Conservation (phyloP, 2,113 vertebrate genomes). For the Picathartes gymnocephalus region DNA sequence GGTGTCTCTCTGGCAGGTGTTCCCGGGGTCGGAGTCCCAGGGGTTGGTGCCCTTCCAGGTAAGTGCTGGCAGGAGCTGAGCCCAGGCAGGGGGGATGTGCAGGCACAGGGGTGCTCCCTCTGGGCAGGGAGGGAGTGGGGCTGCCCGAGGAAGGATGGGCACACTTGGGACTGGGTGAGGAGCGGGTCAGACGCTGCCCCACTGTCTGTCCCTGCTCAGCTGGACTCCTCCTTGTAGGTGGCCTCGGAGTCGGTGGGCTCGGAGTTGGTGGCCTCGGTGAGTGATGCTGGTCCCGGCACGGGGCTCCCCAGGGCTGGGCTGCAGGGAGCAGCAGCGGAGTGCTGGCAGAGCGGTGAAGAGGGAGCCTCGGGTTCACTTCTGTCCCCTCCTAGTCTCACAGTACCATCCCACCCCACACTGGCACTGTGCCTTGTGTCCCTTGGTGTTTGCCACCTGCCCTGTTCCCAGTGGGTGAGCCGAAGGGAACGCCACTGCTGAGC, state of each 20-base stretch:
- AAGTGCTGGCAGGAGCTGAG: not conserved
- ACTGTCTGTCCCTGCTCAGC: not conserved
- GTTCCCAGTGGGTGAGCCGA: not conserved
- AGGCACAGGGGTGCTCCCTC: not conserved
- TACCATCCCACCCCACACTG: not conserved
- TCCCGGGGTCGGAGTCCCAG: constrained; percentile 38
- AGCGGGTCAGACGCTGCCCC: accelerated
- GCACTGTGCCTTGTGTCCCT: accelerated
- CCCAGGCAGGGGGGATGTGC: not conserved
- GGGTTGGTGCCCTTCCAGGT: constrained; percentile 26
- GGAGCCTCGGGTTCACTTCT: not conserved
- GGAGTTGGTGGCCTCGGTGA: constrained; percentile 42
- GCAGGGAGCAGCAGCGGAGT: not conserved
- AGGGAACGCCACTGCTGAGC: not conserved
- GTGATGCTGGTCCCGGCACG: not conserved
- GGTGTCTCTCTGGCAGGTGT: not conserved
- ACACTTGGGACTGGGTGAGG: not conserved
- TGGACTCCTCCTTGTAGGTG: not conserved
- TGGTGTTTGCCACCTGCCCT: not conserved
- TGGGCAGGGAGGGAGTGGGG: accelerated
- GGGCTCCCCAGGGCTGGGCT: not conserved
- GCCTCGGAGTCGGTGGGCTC: not conserved
- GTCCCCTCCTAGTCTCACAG: not conserved
- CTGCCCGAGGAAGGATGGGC: not conserved
- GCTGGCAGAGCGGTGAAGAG: not conserved